phyloP scores from a whole-genome alignment of 2,797 vertebrate genomes.

The Dendrocincla tyrannina region DNA sequence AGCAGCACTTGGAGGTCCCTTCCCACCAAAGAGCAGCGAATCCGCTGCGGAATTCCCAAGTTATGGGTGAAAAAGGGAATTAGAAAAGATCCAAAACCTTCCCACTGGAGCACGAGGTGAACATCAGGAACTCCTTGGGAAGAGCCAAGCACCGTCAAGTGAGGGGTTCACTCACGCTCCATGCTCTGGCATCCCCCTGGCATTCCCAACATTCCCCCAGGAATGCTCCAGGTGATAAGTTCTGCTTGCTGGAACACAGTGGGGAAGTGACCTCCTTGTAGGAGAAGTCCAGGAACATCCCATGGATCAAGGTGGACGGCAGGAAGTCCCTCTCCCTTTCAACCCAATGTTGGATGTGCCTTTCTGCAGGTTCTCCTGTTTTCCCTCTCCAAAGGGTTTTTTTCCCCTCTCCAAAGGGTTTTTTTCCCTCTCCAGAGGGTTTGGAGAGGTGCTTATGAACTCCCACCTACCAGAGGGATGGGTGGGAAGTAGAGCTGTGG shows the following conservation, averaged over 20 bases:
- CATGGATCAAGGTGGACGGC: fast-evolving
- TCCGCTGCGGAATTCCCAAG: neutral
- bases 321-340: neutral
- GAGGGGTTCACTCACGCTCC: neutral
- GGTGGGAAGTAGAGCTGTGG: neutral
- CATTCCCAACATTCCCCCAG: neutral
- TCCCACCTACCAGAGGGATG: neutral
- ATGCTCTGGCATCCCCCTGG: neutral
- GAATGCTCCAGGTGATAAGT: neutral
- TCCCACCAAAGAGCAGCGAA: fast-evolving
- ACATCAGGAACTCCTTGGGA: neutral
- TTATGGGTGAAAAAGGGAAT: neutral
- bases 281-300: neutral
- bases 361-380: neutral
- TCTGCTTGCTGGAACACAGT: neutral
- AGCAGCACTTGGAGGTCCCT: fast-evolving
- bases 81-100: neutral
- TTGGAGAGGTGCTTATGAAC: neutral
- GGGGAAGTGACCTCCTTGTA: neutral
- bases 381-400: neutral
- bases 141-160: neutral
- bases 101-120: neutral
- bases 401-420: no score
- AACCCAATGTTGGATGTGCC: fast-evolving
- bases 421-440: no score